A percentile compares a stretch with the other conserved stretches of the same genome.
phyloP scores from a whole-genome alignment of 2,797 vertebrate species.

The Dipus sagitta region DNA sequence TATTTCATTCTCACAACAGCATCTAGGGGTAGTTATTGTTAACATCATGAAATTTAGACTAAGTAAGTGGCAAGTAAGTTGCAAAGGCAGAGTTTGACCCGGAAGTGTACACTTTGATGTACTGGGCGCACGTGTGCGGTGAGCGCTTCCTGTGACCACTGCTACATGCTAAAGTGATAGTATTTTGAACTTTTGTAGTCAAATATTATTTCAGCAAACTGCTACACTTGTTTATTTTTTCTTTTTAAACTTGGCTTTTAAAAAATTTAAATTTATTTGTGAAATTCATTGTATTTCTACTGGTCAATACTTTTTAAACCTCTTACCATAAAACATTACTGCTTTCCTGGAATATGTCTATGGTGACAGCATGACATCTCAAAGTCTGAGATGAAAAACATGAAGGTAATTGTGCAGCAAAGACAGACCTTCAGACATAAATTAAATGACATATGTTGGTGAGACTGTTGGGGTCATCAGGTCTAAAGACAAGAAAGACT shows the following conservation, averaged over 20 bases:
- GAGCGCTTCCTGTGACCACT: background rate
- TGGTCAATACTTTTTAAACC: background rate
- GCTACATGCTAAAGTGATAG: background rate
- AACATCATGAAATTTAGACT: background rate
- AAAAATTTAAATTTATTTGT: background rate
- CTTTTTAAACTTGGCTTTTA: background rate
- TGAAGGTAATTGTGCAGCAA: background rate
- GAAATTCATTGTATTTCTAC: background rate
- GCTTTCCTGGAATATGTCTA: background rate
- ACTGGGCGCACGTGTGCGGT: background rate
- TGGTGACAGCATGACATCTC: background rate
- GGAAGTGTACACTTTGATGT: background rate
- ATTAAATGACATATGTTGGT: background rate
- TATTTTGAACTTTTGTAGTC: background rate
- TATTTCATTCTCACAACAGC: background rate
- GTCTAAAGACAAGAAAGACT: background rate
- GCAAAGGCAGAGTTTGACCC: slow-evolving; percentile 1
- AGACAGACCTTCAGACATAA: background rate
- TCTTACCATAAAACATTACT: background rate
- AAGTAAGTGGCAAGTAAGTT: background rate
- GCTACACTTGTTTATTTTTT: background rate
- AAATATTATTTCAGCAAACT: background rate
- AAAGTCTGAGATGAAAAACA: background rate
- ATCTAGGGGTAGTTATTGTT: slow-evolving; percentile 4
- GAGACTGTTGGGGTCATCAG: background rate